These are phyloP conservation scores for Hirtodrosophila confusa DNA, from an alignment of 2,888 invertebrate species.

Conservation along the genomic window DNA sequence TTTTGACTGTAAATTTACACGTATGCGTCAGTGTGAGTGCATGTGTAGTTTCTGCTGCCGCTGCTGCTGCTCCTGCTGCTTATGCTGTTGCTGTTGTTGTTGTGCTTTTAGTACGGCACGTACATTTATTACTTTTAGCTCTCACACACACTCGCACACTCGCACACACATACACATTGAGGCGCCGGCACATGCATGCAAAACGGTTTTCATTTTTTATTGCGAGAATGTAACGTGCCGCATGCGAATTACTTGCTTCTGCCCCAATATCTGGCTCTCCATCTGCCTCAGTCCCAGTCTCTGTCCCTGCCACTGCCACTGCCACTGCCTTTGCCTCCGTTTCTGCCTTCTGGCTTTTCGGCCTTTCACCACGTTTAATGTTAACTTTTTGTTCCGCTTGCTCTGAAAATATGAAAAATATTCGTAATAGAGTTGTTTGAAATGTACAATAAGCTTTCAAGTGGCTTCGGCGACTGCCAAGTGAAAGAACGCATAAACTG, in stretches of 20 bases:
- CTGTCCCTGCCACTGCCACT: constrained; percentile 3
- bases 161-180: constrained; percentile 22
- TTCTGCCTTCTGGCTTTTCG: constrained; percentile 31
- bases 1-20: constrained; percentile 71
- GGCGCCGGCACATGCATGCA: constrained; percentile 70
- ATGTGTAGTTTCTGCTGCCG: constrained; percentile 38
- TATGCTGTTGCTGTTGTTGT: constrained; percentile 42
- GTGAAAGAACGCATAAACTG: constrained; percentile 26
- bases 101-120: constrained; percentile 69
- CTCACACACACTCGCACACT: constrained; percentile 27
- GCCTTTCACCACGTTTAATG: constrained; percentile 72
- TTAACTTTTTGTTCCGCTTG: constrained; percentile 60
- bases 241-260: constrained; percentile 76
- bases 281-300: constrained; percentile 10
- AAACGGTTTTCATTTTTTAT: constrained; percentile 77
- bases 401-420: constrained; percentile 78
- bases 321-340: constrained; percentile 3
- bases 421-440: constrained; percentile 81
- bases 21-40: constrained; percentile 47
- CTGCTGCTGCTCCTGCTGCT: constrained; percentile 17
- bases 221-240: constrained; percentile 77
- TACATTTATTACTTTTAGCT: constrained; percentile 81
- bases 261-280: constrained; percentile 31
- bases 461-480: constrained; percentile 62
- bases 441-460: constrained; percentile 78